These are phyloP conservation scores for Tyria jacobaeae DNA, from an alignment of 2,888 invertebrate genomes.

Conservation along the genomic window DNA sequence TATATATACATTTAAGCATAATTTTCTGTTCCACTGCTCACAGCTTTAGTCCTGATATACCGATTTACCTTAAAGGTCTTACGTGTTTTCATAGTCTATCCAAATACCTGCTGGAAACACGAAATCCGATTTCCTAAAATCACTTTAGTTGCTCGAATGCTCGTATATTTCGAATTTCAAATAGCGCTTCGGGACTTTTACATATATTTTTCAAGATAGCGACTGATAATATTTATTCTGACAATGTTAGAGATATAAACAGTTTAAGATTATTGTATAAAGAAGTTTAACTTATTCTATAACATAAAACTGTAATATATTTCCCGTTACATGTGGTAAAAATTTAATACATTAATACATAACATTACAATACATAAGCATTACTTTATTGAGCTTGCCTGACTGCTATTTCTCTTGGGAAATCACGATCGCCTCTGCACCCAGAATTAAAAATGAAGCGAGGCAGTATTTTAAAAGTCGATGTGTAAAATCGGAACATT, in stretches of 20 bases:
- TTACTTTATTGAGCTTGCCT: slow-evolving; percentile 25
- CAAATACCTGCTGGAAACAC: slow-evolving; percentile 22
- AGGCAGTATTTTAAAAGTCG: slow-evolving; percentile 22
- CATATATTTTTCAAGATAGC: slow-evolving; percentile 4
- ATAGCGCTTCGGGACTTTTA: slow-evolving; percentile 11
- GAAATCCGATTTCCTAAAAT: slow-evolving; percentile 42
- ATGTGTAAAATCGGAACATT: neutral
- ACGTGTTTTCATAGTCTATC: slow-evolving; percentile 8
- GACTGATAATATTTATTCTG: neutral
- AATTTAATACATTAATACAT: neutral
- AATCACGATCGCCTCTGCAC: slow-evolving; percentile 34
- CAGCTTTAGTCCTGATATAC: neutral
- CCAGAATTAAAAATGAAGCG: slow-evolving; percentile 33
- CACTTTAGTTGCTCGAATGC: slow-evolving; percentile 29
- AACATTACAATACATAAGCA: no score
- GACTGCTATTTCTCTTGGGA: slow-evolving; percentile 32
- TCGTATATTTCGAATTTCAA: slow-evolving; percentile 36
- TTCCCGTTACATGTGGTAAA: slow-evolving; percentile 7
- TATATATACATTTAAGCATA: neutral
- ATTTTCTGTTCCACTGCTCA: neutral
- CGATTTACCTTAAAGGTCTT: neutral
- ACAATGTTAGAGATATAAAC: neutral
- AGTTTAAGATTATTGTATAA: neutral
- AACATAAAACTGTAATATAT: neutral
- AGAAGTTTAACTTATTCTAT: neutral